Percentiles rank a stretch among this genome's conserved stretches.
phyloP scores from a whole-genome alignment of 1,140 invertebrate genomes.

The Drosophila ogumai region DNA sequence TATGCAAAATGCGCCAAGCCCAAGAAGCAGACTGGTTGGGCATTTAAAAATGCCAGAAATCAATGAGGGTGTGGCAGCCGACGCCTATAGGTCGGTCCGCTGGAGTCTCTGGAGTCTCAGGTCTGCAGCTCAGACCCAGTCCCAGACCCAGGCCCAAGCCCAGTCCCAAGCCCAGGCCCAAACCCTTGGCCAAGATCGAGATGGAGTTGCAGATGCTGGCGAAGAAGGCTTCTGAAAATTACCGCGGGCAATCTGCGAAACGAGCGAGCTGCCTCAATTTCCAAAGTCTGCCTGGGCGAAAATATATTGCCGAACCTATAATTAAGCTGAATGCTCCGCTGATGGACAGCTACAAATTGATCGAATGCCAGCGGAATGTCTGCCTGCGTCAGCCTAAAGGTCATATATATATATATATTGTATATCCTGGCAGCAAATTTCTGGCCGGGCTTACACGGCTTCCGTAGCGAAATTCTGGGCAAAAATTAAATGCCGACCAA shows the following conservation, averaged over 20 bases:
- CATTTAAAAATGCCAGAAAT: conserved; percentile 72
- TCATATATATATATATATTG: conserved; percentile 39
- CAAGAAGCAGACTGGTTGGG: conserved; percentile 26
- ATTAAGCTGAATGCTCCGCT: conserved; percentile 76
- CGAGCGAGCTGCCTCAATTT: conserved; percentile 63
- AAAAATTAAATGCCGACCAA: conserved; percentile 35
- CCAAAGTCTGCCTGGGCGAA: conserved; percentile 50
- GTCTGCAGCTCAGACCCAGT: not conserved
- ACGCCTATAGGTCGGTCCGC: conserved; percentile 62
- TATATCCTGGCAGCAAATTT: conserved; percentile 57
- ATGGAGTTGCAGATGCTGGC: conserved; percentile 63
- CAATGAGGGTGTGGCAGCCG: conserved; percentile 74
- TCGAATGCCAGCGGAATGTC: conserved; percentile 59
- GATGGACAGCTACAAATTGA: conserved; percentile 79
- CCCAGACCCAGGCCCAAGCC: conserved; percentile 5
- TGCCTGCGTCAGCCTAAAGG: conserved; percentile 52
- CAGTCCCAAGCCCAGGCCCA: not conserved
- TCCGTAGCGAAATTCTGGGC: conserved; percentile 54
- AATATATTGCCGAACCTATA: conserved; percentile 67
- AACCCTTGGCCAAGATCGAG: conserved; percentile 20
- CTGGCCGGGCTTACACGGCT: conserved; percentile 63
- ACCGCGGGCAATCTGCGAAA: conserved; percentile 75
- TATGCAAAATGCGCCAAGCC: conserved; percentile 76
- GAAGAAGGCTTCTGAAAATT: conserved; percentile 81
- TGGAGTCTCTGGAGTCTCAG: conserved; percentile 3